Percentiles rank a stretch among this genome's conserved stretches.
Evolutionary conservation across 2,113 vertebrate genomes (phyloP).

Genomic region (Syngnathus floridae): DNA sequence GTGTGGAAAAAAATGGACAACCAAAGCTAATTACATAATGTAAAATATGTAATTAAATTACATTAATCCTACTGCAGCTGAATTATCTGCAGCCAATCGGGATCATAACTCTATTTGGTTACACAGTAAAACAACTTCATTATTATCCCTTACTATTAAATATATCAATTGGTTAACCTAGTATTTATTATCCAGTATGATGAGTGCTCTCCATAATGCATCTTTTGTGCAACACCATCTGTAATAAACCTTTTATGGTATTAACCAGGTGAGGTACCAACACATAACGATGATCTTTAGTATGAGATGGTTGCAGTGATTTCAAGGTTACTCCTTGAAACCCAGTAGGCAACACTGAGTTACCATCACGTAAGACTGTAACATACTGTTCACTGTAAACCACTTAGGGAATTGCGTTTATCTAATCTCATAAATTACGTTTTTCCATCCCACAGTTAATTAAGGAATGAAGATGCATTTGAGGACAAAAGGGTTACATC

Average conservation of each 20-base stretch:
- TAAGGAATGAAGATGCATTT: neutral
- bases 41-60: neutral
- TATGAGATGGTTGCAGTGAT: constrained; percentile 6
- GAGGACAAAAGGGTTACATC: neutral
- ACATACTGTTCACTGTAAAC: constrained; percentile 6
- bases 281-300: neutral
- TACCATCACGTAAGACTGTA: neutral
- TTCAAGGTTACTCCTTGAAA: constrained; percentile 22
- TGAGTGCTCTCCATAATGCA: neutral
- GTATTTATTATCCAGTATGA: neutral
- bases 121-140: neutral
- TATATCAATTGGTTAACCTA: neutral
- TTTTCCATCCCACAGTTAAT: constrained; percentile 2
- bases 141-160: neutral
- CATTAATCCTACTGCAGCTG: neutral
- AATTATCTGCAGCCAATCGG: neutral
- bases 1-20: neutral
- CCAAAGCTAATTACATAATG: neutral
- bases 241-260: neutral
- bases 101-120: neutral
- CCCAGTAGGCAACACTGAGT: neutral
- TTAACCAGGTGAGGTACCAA: neutral
- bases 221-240: neutral
- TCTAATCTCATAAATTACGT: neutral
- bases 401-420: neutral